Conservation (phyloP, 2,888 invertebrate genomes). For the Lissonota sp. region DNA sequence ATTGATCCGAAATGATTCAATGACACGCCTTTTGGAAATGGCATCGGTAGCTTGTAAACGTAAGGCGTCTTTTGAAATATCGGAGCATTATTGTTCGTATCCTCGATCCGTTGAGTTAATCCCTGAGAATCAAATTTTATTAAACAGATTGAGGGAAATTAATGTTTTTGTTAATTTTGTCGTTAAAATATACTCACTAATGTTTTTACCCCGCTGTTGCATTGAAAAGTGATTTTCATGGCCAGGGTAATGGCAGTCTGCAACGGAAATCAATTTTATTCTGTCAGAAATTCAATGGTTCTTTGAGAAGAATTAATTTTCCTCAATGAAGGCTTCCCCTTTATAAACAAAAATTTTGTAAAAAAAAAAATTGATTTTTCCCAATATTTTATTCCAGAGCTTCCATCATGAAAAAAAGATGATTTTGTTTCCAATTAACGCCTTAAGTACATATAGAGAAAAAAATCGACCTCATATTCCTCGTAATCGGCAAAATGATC, state of each 20-base stretch:
- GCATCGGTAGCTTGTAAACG: slow-evolving; percentile 69
- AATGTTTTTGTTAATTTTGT: neutral
- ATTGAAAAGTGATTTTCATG: too few relatives aligned
- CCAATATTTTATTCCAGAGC: too few relatives aligned
- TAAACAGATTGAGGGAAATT: neutral
- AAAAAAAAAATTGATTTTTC: neutral
- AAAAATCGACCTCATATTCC: slow-evolving; percentile 68
- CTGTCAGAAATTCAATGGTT: too few relatives aligned
- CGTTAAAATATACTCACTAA: too few relatives aligned
- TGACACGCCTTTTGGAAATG: slow-evolving; percentile 65
- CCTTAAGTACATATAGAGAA: too few relatives aligned
- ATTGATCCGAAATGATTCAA: slow-evolving; percentile 60
- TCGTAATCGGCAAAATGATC: slow-evolving; percentile 66
- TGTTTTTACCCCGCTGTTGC: too few relatives aligned
- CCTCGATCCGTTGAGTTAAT: slow-evolving; percentile 55
- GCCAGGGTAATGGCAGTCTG: too few relatives aligned
- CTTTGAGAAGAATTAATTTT: too few relatives aligned
- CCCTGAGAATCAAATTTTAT: slow-evolving; percentile 55
- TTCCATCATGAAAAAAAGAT: too few relatives aligned
- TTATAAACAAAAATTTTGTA: too few relatives aligned
- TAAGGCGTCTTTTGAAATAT: slow-evolving; percentile 63
- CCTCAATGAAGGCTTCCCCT: too few relatives aligned
- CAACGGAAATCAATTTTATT: too few relatives aligned
- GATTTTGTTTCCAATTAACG: neutral
- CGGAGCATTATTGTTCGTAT: slow-evolving; percentile 67